Evolutionary conservation across 2,888 invertebrate species (phyloP), one percentile per base, ranked within the genome.

Genomic region (Drosophila anomelani): DNA sequence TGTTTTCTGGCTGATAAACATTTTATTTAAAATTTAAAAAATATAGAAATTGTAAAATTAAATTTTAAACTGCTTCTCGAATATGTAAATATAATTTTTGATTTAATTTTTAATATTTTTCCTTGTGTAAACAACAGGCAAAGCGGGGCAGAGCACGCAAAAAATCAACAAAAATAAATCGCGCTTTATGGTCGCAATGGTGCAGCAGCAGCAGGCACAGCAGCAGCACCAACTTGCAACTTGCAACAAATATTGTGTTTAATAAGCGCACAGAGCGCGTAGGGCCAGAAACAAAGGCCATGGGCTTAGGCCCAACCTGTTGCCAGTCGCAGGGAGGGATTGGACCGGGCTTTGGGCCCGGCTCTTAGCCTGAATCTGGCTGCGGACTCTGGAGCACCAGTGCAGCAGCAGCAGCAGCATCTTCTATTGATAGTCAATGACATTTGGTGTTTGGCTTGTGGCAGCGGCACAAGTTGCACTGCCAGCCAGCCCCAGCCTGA

Each of bases 161-260:
- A 87, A 86, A 86, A 88, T 86, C 88, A 89, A 86, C 86, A 86
- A 85, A 85, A 89, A 86, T 86, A 86, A 86, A 89, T 86, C 88
- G 89, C 85, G 79, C 89, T 85, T 89, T 86, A 85, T 85, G 78
- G 89, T 66, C 77, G 71, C 80, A 69, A 69, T 70, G 64, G 55
- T 36, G 41, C 34, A 34, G 44, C 58, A 62, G 61, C 64, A 64
- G 56, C 64, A 61, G 71, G n/a, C 26, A 26, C 44, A 53, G 75
- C 54, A 64, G 61, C 56, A 80, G 81, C 81, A 78, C 75, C 85
- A 61, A 41, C 60, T 36, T 47, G 57, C 43, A 69, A 72, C 87
- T 88, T 84, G 80, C 89, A 82, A 85, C 85, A 89, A 85, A 85
- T 85, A 89, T 89, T 86, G 86, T 88, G 81, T 86, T 88, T 86